Percentiles rank a stretch among this genome's conserved stretches.
Conservation (phyloP, 2,888 invertebrate species). For the Imbricaverruca yamaguchii region DNA sequence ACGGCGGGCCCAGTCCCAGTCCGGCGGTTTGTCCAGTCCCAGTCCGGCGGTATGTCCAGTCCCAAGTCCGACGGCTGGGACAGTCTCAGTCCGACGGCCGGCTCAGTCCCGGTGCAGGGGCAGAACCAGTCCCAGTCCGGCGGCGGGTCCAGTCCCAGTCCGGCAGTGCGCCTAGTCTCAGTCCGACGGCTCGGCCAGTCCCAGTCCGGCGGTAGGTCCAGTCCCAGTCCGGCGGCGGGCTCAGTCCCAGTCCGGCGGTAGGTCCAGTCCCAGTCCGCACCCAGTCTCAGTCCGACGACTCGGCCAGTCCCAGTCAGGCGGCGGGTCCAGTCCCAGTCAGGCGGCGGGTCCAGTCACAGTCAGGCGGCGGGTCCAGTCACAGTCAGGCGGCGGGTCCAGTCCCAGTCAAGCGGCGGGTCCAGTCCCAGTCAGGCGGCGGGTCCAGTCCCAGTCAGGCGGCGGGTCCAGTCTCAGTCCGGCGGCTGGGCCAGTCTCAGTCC, state of each 20-base stretch:
- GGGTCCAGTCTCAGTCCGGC: not conserved
- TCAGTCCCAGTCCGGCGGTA: no score
- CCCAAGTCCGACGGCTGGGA: not conserved
- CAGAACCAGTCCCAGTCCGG: not conserved
- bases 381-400: no score
- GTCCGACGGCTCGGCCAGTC: not conserved
- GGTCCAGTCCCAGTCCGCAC: no score
- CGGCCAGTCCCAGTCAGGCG: not conserved
- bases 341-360: not conserved
- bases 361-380: no score
- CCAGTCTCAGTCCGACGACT: not conserved
- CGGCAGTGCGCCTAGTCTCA: no score
- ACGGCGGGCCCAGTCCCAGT: no score
- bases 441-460: not conserved
- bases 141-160: not conserved
- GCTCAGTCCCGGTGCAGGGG: not conserved
- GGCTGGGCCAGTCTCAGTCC: not conserved
- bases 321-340: not conserved
- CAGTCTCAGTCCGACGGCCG: not conserved
- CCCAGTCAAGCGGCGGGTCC: not conserved
- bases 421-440: not conserved
- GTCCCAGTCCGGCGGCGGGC: not conserved
- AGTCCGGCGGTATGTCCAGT: no score
- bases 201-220: not conserved
- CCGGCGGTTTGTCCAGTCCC: no score